Evolutionary conservation across 2,888 invertebrate genomes (phyloP).

Genomic region (Globia sparganii): DNA sequence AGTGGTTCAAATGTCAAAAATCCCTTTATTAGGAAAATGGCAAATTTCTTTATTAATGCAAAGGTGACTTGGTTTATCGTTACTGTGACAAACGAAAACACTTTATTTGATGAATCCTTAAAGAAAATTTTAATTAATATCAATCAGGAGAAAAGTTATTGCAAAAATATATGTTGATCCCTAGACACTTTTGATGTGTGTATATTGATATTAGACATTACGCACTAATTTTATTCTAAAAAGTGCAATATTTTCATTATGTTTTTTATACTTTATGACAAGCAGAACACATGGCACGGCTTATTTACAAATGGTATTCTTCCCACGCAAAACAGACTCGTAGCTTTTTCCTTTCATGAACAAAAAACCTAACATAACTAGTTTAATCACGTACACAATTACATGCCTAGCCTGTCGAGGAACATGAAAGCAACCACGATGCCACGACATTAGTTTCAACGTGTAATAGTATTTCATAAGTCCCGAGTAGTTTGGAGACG

Average conservation of each 20-base stretch:
- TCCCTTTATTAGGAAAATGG: too few relatives aligned
- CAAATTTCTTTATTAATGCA: too few relatives aligned
- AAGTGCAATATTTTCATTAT: background rate
- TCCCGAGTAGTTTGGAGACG: slow-evolving; percentile 32
- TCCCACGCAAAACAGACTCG: slow-evolving; percentile 7
- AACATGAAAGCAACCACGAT: slow-evolving; percentile 29
- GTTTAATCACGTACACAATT: slow-evolving; percentile 39
- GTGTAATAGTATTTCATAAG: slow-evolving; percentile 50
- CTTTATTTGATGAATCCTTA: too few relatives aligned
- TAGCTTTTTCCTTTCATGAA: background rate
- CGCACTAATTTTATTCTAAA: background rate
- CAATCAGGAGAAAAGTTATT: too few relatives aligned
- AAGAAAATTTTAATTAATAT: too few relatives aligned
- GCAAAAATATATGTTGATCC: too few relatives aligned
- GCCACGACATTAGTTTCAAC: slow-evolving; percentile 47
- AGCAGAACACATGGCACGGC: background rate
- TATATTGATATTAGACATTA: too few relatives aligned
- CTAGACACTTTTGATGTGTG: too few relatives aligned
- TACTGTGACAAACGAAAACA: too few relatives aligned
- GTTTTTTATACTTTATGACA: background rate
- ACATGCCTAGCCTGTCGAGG: slow-evolving; percentile 13
- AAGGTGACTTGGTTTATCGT: too few relatives aligned
- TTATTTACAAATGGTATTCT: background rate
- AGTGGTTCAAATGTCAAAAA: too few relatives aligned
- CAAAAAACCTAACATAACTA: slow-evolving; percentile 11